Base-by-base conservation (phyloP, 2,888 invertebrate species). In the Drosophila villosipedis region DNA sequence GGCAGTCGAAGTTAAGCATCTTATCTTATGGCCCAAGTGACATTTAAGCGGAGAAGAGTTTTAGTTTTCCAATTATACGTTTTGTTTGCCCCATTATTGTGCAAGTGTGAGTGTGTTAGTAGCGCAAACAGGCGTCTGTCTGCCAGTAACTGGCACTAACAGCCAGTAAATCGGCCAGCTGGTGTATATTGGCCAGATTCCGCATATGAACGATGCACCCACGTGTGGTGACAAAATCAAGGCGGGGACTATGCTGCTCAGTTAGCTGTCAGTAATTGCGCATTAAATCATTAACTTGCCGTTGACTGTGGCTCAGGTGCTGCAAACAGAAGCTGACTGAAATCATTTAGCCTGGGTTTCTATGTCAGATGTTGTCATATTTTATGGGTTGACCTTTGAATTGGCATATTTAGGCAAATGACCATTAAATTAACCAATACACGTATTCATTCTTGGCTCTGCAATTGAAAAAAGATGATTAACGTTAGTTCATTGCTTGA, bases 371-470 rank as follows among this genome's bases (percentile, higher is more conserved):
- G 35, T 4, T 14, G 14, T 14, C 35, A 35, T 63, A 79, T 86
- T 89, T 81, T 75, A 82, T 76, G 76, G 72, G 70, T 68, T 80
- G 82, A 84, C 84, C 82, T 86, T 84, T 84, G 39, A 84, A 83
- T 79, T 90, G 88, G 83, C 84, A 84, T 83, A 88, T 91, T 90
- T 88, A 90, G 88, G 89, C 82, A 85, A 85, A 80, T 82, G 73
- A 76, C 74, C 80, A 82, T 80, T 76, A 80, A 80, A 76, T 62
- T 37, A 62, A 72, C 76, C 76, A 71, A 78, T 66, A 58, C 57
- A 43, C 66, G 39, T 37, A 14, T 58, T 61, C 58, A 65, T 76
- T 76, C 76, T 83, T 70, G 52, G 52, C 30, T 33, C 47, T 69
- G 73, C 69, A 64, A 80, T 83, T 76, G 71, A 78, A 53, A 59